phyloP scores from a whole-genome alignment of 2,113 vertebrate genomes.

The Carassius gibelio region DNA sequence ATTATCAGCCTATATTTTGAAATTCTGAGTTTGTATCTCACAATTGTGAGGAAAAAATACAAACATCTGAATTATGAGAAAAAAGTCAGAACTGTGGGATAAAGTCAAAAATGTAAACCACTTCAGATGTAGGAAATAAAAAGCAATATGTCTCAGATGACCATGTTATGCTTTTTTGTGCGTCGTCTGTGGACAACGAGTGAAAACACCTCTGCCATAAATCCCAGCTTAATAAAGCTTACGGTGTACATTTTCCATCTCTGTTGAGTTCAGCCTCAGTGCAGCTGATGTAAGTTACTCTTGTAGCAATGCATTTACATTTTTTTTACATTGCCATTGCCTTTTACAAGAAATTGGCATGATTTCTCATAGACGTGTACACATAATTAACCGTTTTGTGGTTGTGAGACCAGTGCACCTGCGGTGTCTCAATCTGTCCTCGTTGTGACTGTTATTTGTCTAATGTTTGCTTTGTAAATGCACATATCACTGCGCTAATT shows the following conservation, averaged over 20 bases:
- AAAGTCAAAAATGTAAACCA: not conserved
- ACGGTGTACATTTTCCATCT: not conserved
- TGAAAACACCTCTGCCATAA: not conserved
- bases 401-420: not conserved
- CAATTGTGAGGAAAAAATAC: too few relatives aligned
- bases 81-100: too few relatives aligned
- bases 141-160: not conserved
- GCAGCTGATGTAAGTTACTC: not conserved
- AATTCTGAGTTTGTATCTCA: too few relatives aligned
- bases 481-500: not conserved
- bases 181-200: too few relatives aligned
- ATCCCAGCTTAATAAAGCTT: slow-evolving; percentile 3
- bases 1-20: not conserved
- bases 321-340: not conserved
- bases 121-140: not conserved
- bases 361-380: not conserved
- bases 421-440: slow-evolving; percentile 4
- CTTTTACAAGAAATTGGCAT: not conserved
- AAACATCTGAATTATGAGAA: too few relatives aligned
- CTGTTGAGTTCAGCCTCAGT: not conserved
- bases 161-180: not conserved
- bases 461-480: slow-evolving; percentile 13
- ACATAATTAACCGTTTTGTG: not conserved
- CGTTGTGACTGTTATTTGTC: not conserved
- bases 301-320: not conserved